Conservation (phyloP, 2,113 vertebrate genomes). For the Henicopernis longicauda region DNA sequence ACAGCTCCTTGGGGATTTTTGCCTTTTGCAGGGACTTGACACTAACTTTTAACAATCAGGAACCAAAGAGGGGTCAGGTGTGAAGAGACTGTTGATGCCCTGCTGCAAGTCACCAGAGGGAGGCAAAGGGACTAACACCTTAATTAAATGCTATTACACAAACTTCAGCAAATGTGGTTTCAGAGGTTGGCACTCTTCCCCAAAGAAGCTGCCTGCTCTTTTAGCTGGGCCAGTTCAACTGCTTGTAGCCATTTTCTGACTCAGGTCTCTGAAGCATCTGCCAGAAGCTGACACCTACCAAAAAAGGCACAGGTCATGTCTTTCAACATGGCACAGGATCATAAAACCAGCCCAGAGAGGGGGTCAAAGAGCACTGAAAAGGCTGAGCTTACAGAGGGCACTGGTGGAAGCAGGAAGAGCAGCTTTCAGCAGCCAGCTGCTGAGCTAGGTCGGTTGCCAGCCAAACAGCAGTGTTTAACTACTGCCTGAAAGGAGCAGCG, state of each 20-base stretch:
- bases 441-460: background rate
- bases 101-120: background rate
- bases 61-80: background rate
- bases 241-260: background rate
- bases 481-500: background rate
- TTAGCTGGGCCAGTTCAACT: background rate
- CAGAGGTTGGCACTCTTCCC: background rate
- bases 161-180: background rate
- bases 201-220: background rate
- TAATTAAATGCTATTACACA: background rate
- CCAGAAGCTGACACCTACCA: background rate
- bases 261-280: background rate
- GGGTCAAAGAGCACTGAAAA: background rate
- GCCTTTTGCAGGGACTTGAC: background rate
- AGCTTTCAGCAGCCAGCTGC: background rate
- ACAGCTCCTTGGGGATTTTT: background rate
- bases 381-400: background rate
- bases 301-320: background rate
- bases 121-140: background rate
- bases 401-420: background rate
- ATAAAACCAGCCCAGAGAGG: background rate
- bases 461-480: background rate
- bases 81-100: background rate
- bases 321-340: background rate
- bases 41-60: background rate